Conservation (phyloP, 2,797 vertebrate genomes). For the Sorex maritimensis region DNA sequence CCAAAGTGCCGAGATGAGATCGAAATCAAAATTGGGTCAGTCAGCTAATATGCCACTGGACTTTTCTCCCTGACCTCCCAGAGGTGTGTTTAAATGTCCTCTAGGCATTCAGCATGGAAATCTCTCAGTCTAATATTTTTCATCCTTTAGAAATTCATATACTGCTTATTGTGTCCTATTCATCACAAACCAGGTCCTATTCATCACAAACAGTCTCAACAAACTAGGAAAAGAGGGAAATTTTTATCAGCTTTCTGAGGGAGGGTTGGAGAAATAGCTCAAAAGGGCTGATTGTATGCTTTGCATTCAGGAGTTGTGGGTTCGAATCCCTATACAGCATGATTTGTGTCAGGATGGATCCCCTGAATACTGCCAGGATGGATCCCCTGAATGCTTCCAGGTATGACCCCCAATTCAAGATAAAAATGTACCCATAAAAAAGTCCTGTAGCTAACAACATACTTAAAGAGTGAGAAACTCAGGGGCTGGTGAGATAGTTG, state of each 20-base stretch:
- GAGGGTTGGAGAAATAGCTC: no score
- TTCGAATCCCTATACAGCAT: no score
- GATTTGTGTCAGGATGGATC: no score
- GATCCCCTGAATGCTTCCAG: no score
- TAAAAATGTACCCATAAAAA: neutral
- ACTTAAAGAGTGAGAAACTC: neutral
- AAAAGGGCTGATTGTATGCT: no score
- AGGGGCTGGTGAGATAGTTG: neutral
- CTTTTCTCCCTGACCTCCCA: neutral
- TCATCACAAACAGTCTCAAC: neutral
- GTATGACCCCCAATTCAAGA: neutral
- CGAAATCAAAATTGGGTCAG: conserved; percentile 23
- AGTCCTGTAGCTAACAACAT: neutral
- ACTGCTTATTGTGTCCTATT: neutral
- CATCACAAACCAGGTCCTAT: neutral
- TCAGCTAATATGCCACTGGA: neutral
- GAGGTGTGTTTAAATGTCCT: neutral
- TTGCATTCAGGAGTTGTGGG: no score
- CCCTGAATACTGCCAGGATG: no score
- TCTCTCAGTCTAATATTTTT: neutral
- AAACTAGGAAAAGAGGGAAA: neutral
- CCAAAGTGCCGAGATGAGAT: neutral
- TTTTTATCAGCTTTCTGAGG: no score
- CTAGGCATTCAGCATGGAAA: conserved; percentile 1
- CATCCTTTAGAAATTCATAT: neutral